These are phyloP conservation scores for Daboia siamensis DNA, from an alignment of 2,113 vertebrate genomes.

Conservation along the genomic window DNA sequence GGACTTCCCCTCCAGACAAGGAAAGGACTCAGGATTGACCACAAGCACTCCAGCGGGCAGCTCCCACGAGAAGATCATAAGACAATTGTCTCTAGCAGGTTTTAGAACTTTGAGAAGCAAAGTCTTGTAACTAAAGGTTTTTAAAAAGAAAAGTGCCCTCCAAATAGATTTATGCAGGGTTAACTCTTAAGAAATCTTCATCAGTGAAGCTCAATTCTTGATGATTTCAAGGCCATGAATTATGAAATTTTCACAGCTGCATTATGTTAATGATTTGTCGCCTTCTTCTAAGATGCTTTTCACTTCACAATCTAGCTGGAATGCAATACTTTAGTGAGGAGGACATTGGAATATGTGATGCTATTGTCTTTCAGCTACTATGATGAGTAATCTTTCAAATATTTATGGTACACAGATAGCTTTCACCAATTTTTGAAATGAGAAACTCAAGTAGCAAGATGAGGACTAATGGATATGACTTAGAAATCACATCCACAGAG, in stretches of 20 bases:
- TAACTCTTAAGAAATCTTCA: not conserved
- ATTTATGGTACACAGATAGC: not conserved
- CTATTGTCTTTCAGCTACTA: not conserved
- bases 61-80: not conserved
- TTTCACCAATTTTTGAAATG: not conserved
- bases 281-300: not conserved
- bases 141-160: not conserved
- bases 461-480: not conserved
- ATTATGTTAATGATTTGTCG: not conserved
- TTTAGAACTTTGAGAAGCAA: not conserved
- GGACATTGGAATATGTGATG: not conserved
- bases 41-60: not conserved
- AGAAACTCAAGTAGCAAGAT: no score
- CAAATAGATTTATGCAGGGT: not conserved
- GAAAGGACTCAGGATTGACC: not conserved
- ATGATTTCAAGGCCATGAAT: not conserved
- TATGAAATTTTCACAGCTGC: not conserved
- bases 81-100: not conserved
- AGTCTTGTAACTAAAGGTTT: not conserved
- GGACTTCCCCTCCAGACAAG: not conserved
- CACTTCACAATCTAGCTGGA: not conserved
- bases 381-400: not conserved
- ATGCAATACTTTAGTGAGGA: not conserved
- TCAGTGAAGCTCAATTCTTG: not conserved
- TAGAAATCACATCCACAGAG: not conserved